Conservation (phyloP, 2,888 invertebrate species). For the Drosophila birchii region DNA sequence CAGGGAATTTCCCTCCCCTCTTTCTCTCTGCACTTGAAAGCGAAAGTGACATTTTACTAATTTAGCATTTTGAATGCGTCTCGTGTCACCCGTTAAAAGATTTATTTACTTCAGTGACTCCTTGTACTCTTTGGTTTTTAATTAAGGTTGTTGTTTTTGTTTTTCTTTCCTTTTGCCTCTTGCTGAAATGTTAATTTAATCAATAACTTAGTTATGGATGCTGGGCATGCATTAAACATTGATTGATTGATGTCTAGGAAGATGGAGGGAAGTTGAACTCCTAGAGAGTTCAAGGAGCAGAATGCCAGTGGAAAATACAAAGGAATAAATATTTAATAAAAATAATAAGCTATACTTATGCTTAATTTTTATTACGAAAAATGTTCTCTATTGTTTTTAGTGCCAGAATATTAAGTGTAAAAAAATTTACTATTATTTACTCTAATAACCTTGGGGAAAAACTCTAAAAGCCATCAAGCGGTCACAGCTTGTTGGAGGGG, state of each 20-base stretch:
- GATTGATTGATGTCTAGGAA: constrained; percentile 13
- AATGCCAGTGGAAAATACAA: not conserved
- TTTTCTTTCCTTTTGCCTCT: constrained; percentile 14
- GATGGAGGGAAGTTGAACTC: not conserved
- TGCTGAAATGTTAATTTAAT: constrained; percentile 10
- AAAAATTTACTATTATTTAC: too few species aligned
- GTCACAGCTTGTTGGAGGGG: too few species aligned
- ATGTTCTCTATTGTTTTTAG: too few species aligned
- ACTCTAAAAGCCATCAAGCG: too few species aligned
- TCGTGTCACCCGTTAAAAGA: constrained; percentile 63
- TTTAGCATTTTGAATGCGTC: constrained; percentile 78
- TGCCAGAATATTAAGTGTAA: too few species aligned
- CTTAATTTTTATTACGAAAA: too few species aligned
- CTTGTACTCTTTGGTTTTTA: constrained; percentile 44
- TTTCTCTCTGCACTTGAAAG: constrained; percentile 57
- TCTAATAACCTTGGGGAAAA: too few species aligned
- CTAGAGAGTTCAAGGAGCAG: constrained; percentile 15
- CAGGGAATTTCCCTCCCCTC: constrained; percentile 20
- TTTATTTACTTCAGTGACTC: constrained; percentile 58
- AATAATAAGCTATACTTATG: too few species aligned
- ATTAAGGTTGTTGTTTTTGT: constrained; percentile 54
- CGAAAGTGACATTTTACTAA: constrained; percentile 80
- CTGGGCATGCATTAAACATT: constrained; percentile 11
- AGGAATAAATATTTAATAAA: not conserved
- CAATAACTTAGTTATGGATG: constrained; percentile 22